Evolutionary conservation across 2,888 invertebrate species (phyloP).

Genomic region (Mythimna impura): DNA sequence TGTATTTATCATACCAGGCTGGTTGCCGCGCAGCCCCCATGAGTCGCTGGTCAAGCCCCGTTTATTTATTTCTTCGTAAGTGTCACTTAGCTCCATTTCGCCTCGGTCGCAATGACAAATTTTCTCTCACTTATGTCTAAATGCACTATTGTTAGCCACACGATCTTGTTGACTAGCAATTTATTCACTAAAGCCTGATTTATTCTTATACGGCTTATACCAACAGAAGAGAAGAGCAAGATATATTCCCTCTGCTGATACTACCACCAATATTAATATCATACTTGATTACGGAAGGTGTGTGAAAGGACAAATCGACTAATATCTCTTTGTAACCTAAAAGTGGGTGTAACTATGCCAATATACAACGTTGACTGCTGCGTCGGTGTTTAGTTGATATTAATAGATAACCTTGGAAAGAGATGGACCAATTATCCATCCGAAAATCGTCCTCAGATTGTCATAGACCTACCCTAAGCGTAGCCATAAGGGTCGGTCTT

Average conservation of each 20-base stretch:
- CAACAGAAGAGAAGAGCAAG: background rate
- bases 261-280: constrained; percentile 12
- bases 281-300: constrained; percentile 5
- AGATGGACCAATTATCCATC: background rate
- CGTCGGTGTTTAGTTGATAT: no score
- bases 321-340: background rate
- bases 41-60: no score
- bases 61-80: no score
- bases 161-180: constrained; percentile 2
- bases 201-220: constrained; percentile 7
- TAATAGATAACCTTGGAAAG: background rate
- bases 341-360: background rate
- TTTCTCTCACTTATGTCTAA: no score
- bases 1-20: no score
- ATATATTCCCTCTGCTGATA: constrained; percentile 8
- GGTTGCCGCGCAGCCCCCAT: no score
- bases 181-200: constrained; percentile 12
- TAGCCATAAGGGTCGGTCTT: background rate
- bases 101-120: no score
- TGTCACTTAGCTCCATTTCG: no score
- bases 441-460: background rate
- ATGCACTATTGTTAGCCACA: no score
- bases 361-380: background rate
- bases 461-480: background rate
- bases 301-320: background rate